Conservation (phyloP, 2,113 vertebrate species). For the Promerops cafer region DNA sequence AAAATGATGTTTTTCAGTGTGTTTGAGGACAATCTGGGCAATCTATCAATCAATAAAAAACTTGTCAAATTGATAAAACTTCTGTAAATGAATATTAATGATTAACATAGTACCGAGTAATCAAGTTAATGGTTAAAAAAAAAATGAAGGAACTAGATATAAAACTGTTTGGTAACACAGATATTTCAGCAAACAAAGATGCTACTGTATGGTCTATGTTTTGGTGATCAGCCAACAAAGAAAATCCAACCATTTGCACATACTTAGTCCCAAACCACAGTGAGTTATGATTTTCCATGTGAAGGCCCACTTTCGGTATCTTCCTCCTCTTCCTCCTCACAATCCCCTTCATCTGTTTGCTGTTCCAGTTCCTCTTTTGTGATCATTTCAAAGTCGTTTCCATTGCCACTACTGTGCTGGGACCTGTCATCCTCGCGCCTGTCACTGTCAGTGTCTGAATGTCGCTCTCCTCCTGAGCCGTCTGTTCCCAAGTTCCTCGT, state of each 20-base stretch:
- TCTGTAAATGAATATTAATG: conserved; percentile 56
- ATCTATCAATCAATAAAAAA: conserved; percentile 67
- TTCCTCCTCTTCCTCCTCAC: conserved; percentile 78
- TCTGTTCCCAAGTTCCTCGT: conserved; percentile 66
- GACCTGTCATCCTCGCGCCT: conserved; percentile 92
- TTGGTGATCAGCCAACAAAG: conserved; percentile 77
- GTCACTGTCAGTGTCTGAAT: conserved; percentile 96
- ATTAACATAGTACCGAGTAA: conserved; percentile 69
- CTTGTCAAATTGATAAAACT: conserved; percentile 67
- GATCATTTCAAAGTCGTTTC: conserved; percentile 99
- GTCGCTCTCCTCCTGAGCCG: conserved; percentile 76
- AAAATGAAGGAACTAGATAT: conserved; percentile 67
- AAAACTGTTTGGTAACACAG: conserved; percentile 66
- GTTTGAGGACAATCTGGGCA: conserved; percentile 66
- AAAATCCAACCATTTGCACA: conserved; percentile 79
- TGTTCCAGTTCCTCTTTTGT: conserved; percentile 98
- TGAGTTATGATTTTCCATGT: conserved; percentile 83
- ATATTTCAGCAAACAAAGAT: conserved; percentile 70
- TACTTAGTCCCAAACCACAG: conserved; percentile 70
- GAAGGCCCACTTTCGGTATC: conserved; percentile 72
- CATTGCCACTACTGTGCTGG: conserved; percentile 96
- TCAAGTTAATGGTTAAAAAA: conserved; percentile 68
- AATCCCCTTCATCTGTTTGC: conserved; percentile 89
- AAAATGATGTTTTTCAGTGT: conserved; percentile 47
- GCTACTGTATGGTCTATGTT: conserved; percentile 68